Conservation (phyloP, 1,140 invertebrate genomes). For the Lucilia cuprina region DNA sequence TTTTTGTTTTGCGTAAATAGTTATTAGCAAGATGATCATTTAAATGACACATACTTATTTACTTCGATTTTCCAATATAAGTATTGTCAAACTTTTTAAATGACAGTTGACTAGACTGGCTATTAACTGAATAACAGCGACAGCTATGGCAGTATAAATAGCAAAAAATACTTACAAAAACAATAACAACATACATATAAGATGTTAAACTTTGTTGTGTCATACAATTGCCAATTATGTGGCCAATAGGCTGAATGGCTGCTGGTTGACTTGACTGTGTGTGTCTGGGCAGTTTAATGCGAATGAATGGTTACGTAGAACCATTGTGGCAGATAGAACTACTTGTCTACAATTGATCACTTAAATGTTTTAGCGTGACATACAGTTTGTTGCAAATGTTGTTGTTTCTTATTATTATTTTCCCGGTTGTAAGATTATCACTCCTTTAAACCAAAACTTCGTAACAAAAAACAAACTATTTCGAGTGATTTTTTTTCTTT, state of each 20-base stretch:
- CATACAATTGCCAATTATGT: constrained; percentile 2
- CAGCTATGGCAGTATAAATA: not conserved
- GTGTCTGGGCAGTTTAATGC: not conserved
- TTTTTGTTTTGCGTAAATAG: too few relatives aligned
- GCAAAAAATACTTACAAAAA: not conserved
- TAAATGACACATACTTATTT: too few relatives aligned
- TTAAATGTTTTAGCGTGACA: not conserved
- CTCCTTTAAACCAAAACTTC: not conserved
- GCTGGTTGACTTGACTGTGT: not conserved
- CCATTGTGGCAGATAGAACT: not conserved
- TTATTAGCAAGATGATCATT: too few relatives aligned
- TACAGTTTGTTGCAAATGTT: not conserved
- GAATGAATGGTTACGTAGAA: not conserved
- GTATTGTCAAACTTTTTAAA: not conserved
- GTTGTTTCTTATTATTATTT: not conserved
- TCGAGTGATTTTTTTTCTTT: not conserved
- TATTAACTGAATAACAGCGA: not conserved
- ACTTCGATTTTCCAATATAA: not conserved
- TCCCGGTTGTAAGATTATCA: not conserved
- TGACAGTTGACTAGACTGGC: constrained; percentile 1
- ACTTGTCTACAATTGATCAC: constrained; percentile 1
- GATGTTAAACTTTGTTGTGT: constrained; percentile 2
- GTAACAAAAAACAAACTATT: not conserved
- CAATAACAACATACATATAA: not conserved
- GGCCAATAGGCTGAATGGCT: not conserved